Conservation (phyloP, 1,140 invertebrate genomes). For the Drosophila albomicans region DNA sequence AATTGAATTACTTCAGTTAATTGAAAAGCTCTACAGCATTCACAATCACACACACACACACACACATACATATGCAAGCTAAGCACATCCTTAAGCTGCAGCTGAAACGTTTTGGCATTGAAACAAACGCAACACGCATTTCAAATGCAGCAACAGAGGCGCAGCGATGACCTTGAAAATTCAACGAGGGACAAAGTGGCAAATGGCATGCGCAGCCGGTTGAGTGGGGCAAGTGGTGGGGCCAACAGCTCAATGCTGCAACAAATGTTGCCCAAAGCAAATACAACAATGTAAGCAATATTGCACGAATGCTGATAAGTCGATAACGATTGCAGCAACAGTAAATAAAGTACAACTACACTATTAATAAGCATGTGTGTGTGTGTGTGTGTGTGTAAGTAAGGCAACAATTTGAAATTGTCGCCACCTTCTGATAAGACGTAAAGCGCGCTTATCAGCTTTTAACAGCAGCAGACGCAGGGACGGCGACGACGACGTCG, state of each 20-base stretch:
- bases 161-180: conserved; percentile 68
- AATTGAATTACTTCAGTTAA: too few relatives aligned
- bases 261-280: conserved; percentile 19
- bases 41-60: too few relatives aligned
- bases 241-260: conserved; percentile 5
- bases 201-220: conserved; percentile 55
- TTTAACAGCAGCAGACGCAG: conserved; percentile 41
- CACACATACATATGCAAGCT: background rate
- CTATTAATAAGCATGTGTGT: background rate
- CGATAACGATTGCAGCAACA: conserved; percentile 43
- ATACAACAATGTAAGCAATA: background rate
- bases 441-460: conserved; percentile 31
- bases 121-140: conserved; percentile 51
- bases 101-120: conserved; percentile 42
- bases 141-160: conserved; percentile 57
- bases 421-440: conserved; percentile 45
- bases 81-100: background rate
- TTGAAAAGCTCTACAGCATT: too few relatives aligned
- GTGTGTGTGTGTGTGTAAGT: conserved; percentile 27
- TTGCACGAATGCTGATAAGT: background rate
- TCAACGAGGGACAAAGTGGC: conserved; percentile 4
- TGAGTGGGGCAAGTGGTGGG: conserved; percentile 11
- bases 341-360: background rate
- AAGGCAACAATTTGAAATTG: conserved; percentile 40
- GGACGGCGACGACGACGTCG: conserved; percentile 12